These are phyloP conservation scores for Lepeophtheirus salmonis DNA, from an alignment of 1,140 invertebrate genomes.

Conservation along the genomic window DNA sequence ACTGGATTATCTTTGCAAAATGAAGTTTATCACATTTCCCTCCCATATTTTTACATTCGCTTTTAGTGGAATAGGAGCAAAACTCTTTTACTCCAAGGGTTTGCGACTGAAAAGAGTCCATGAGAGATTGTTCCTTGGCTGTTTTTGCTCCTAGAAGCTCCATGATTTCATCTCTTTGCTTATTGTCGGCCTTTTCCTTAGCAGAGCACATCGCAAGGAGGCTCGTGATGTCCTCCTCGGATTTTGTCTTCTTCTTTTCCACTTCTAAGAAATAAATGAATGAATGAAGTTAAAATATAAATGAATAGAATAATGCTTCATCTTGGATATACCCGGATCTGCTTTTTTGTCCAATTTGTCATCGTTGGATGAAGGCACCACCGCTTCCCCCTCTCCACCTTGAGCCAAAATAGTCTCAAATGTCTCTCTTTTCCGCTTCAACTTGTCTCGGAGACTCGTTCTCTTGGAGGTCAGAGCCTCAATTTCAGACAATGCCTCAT, in stretches of 20 bases:
- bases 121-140: constrained; percentile 77
- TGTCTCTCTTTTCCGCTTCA: neutral
- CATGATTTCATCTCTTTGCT: constrained; percentile 84
- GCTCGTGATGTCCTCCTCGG: constrained; percentile 37
- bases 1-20: constrained; percentile 92
- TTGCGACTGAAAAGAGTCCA: constrained; percentile 84
- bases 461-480: constrained; percentile 1
- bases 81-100: constrained; percentile 70
- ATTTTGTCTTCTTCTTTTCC: constrained; percentile 1
- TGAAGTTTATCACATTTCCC: constrained; percentile 67
- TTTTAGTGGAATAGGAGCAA: constrained; percentile 78
- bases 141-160: constrained; percentile 83
- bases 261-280: neutral
- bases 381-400: neutral
- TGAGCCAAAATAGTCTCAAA: neutral
- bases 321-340: no score
- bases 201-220: constrained; percentile 79
- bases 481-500: neutral
- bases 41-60: constrained; percentile 56
- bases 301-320: no score
- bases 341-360: no score
- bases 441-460: neutral
- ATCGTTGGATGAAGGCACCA: no score
- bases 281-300: no score
- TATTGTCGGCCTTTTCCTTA: constrained; percentile 81